These are phyloP conservation scores for Desmodus rotundus DNA, from an alignment of 2,113 vertebrate species.

Conservation along the genomic window DNA sequence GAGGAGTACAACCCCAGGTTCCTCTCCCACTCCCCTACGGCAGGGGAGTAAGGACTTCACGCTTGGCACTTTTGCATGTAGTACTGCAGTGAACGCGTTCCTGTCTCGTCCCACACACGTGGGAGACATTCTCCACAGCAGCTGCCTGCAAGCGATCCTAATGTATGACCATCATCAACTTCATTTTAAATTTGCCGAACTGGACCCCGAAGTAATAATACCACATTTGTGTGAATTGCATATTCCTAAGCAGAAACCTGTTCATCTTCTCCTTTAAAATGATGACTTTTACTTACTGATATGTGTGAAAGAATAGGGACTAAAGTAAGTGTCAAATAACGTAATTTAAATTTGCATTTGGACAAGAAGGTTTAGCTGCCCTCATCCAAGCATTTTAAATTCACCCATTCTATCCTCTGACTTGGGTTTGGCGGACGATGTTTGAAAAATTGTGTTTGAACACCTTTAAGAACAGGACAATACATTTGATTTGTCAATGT, in stretches of 20 bases:
- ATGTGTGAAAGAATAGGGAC: not conserved
- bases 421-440: not conserved
- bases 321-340: not conserved
- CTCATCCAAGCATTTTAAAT: not conserved
- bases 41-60: not conserved
- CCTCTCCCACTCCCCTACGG: not conserved
- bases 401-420: not conserved
- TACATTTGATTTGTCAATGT: not conserved
- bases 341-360: not conserved
- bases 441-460: not conserved
- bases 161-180: not conserved
- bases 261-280: not conserved
- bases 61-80: not conserved
- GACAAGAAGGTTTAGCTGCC: not conserved
- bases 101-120: no score
- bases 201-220: not conserved
- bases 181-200: not conserved
- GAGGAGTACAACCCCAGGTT: not conserved
- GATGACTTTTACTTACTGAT: not conserved
- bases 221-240: not conserved
- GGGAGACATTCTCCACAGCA: not conserved
- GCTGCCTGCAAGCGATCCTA: not conserved
- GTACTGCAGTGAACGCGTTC: not conserved
- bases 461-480: not conserved
- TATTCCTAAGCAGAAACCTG: not conserved